Conservation (phyloP, 92 coral and sea anemone species). For the Umimayanthus chanpuru region DNA sequence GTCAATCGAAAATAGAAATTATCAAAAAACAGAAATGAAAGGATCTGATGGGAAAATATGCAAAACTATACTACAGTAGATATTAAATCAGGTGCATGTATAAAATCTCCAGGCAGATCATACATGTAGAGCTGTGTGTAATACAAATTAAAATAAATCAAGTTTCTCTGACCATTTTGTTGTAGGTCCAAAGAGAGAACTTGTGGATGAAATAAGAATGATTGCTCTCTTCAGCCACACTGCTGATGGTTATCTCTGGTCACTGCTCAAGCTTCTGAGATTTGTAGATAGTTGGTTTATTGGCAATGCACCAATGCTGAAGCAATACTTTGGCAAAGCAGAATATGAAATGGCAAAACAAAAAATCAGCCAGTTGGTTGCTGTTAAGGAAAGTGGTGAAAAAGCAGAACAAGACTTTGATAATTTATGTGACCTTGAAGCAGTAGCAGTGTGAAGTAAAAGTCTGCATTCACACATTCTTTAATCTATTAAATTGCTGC, state of each 20-base stretch:
- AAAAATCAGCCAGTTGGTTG: slow-evolving; percentile 53
- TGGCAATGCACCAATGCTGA: slow-evolving; percentile 65
- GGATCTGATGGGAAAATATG: no score
- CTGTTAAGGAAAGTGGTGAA: slow-evolving; percentile 38
- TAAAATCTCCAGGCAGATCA: no score
- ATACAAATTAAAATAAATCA: neutral
- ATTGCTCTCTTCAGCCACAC: slow-evolving; percentile 63
- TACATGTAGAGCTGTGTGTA: neutral
- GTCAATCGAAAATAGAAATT: no score
- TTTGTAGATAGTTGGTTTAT: slow-evolving; percentile 56
- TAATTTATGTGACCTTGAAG: slow-evolving; percentile 52
- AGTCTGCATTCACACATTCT: neutral
- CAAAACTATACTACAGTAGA: no score
- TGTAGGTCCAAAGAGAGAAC: slow-evolving; percentile 67
- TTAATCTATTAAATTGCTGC: no score
- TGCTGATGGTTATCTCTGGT: slow-evolving; percentile 75
- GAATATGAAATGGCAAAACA: slow-evolving; percentile 60
- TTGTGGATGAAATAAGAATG: slow-evolving; percentile 70
- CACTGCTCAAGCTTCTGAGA: slow-evolving; percentile 72
- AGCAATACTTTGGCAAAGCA: slow-evolving; percentile 60
- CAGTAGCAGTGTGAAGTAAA: slow-evolving; percentile 33
- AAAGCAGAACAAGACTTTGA: slow-evolving; percentile 54
- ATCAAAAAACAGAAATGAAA: no score
- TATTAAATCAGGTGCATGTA: no score
- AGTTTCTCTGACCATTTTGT: neutral